Evolutionary conservation across 2,113 vertebrate species (phyloP), one percentile per base, ranked within the genome.

Genomic region (Petromus typicus): DNA sequence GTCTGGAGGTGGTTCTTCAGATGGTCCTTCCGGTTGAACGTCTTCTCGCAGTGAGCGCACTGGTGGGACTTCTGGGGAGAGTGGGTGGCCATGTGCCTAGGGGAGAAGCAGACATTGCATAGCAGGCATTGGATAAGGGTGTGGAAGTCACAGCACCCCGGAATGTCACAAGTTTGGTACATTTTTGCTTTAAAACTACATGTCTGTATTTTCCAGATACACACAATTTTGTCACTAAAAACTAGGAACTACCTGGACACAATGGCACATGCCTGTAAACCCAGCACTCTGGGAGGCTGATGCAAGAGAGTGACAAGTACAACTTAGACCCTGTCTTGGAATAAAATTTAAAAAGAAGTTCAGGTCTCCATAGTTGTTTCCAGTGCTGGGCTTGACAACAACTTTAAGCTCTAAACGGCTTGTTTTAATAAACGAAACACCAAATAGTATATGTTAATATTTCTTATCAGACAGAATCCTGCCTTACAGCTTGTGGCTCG

Each of bases 1-100:
- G 98, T 99, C 96, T 98, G 98, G 75, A 98, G 98, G 89, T 99
- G 98, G 94, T 98, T 99, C 89, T 99, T 99, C n/a, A 99, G 97
- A 89, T 99, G 98, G 78, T 99, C 98, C 61, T 99, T 99, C 51
- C 98, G 97, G 96, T 98, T 98, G 98, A 99, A 99, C 0, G 98
- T 98, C 97, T 98, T 99, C 95, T 98, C 98, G 86, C 98, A 99
- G 76, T 98, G 98, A 40, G 95, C 92, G 76, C 98, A 99, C 91
- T 97, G 98, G 93, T 98, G 98, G 92, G 97, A 95, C 43, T 98
- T 99, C 95, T 98, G 98, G 5, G 98, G 97, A 1, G 98, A 99
- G 71, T 99, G 98, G 88, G 98, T 98, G 13, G 98, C 98, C 27
- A 98, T 98, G 84, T 99, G 98, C 95, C 98, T 99, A 95, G 14